Base-by-base conservation (phyloP, 1,140 invertebrate species). In the Ectropis grisescens region DNA sequence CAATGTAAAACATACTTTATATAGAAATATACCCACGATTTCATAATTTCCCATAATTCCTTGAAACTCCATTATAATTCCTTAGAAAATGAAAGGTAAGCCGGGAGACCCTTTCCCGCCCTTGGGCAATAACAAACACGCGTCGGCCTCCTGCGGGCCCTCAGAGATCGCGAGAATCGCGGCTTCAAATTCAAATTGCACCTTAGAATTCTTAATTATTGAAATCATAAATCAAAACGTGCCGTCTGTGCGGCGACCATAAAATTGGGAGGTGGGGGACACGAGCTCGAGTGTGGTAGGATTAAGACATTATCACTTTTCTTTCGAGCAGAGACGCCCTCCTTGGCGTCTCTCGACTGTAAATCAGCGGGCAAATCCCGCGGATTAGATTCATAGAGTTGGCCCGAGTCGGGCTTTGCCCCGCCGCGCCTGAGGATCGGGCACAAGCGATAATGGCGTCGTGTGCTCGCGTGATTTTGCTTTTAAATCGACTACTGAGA, bases 281-380 rank as follows among this genome's bases (percentile, higher is more conserved):
- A 32, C 51, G 54, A 58, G 45, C 48, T 75, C 70, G 50, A 78
- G 69, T 76, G 71, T 75, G 69, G 65, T 72, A 65, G 75, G 79
- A 83, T 83, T 83, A 83, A 82, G 81, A 83, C 78, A 82, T 83
- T 83, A 83, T 82, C 76, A 83, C 78, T 83, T 82, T 82, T 83
- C 78, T 79, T 83, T 81, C 53, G 49, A 71, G 58, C 58, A 74
- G 58, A 59, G 58, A 62, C 64, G 70, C 67, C 70, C 70, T 66
- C 60, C 53, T 67, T 51, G 56, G 65, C 59, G 43, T 43, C 53
- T 48, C 45, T 64, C 58, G 61, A 47, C 79, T 82, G 75, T 83
- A 83, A 82, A 83, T 83, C 81, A 83, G 75, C 41, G 52, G 58
- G 59, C 66, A 80, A 83, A 83, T 76, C 81, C 76, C 57, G 54